These are phyloP conservation scores for Drosophila bifasciata DNA, from an alignment of 1,140 invertebrate species.

Conservation along the genomic window DNA sequence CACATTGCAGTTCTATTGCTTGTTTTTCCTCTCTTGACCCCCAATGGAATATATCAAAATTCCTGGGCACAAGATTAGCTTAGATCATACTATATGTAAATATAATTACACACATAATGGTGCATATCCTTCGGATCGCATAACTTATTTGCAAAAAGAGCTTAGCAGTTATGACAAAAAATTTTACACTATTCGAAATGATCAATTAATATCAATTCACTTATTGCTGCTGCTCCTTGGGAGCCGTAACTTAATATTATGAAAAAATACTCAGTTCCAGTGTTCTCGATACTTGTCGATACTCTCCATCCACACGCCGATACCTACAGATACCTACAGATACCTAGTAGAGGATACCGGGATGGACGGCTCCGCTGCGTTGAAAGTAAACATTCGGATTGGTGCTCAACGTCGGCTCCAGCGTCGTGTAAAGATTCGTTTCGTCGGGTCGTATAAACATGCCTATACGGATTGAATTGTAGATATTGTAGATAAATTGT, in stretches of 20 bases:
- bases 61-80: conserved; percentile 10
- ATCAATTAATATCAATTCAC: conserved; percentile 48
- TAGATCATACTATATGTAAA: conserved; percentile 42
- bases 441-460: conserved; percentile 91
- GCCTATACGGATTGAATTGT: conserved; percentile 83
- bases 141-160: conserved; percentile 42
- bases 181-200: conserved; percentile 67
- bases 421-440: conserved; percentile 91
- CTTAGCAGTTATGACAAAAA: conserved; percentile 74
- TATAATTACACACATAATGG: conserved; percentile 24
- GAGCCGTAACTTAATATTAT: conserved; percentile 75
- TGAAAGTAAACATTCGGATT: conserved; percentile 94
- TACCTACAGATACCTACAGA: background rate
- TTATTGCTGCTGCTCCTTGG: conserved; percentile 79
- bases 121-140: conserved; percentile 11
- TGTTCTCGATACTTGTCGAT: conserved; percentile 67
- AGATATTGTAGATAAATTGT: background rate
- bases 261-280: conserved; percentile 81
- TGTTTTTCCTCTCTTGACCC: background rate
- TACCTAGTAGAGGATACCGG: conserved; percentile 91
- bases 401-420: conserved; percentile 92
- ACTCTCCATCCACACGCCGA: background rate
- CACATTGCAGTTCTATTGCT: conserved; percentile 43
- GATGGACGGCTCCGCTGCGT: conserved; percentile 89
- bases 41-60: conserved; percentile 42